Evolutionary conservation across 2,888 invertebrate genomes (phyloP).

Genomic region (Philereme transversata): DNA sequence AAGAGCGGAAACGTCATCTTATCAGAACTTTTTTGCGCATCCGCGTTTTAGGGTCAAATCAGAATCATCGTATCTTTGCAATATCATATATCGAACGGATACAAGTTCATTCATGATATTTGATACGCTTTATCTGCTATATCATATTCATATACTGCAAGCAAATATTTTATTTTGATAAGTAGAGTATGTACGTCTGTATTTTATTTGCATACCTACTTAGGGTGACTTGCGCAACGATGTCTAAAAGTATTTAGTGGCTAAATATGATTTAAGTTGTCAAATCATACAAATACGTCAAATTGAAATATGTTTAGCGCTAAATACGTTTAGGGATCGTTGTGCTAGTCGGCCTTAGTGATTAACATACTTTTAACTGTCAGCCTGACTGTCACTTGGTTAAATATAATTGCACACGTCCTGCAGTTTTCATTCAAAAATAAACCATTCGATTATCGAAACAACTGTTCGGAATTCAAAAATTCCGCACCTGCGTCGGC

Average conservation of each 20-base stretch:
- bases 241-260: too few relatives aligned
- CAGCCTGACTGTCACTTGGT: not conserved
- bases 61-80: slow-evolving; percentile 21
- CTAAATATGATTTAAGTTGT: too few relatives aligned
- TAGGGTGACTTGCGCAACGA: too few relatives aligned
- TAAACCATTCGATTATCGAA: slow-evolving; percentile 32
- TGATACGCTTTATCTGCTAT: slow-evolving; percentile 18
- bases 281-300: too few relatives aligned
- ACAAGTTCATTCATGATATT: slow-evolving; percentile 32
- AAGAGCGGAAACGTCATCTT: slow-evolving; percentile 36
- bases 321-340: too few relatives aligned
- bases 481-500: slow-evolving; percentile 74
- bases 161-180: not conserved
- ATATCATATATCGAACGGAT: slow-evolving; percentile 31
- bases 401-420: not conserved
- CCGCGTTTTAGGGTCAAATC: slow-evolving; percentile 31
- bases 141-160: slow-evolving; percentile 8
- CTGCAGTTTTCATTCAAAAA: slow-evolving; percentile 8
- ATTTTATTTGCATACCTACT: too few relatives aligned
- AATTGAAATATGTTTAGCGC: too few relatives aligned
- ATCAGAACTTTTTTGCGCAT: slow-evolving; percentile 38
- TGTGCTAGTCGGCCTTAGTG: too few relatives aligned
- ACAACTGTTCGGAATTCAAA: slow-evolving; percentile 53
- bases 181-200: too few relatives aligned
- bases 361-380: slow-evolving; percentile 4